Evolutionary conservation across 2,888 invertebrate species (phyloP).

Genomic region (Acrobasis repandana): DNA sequence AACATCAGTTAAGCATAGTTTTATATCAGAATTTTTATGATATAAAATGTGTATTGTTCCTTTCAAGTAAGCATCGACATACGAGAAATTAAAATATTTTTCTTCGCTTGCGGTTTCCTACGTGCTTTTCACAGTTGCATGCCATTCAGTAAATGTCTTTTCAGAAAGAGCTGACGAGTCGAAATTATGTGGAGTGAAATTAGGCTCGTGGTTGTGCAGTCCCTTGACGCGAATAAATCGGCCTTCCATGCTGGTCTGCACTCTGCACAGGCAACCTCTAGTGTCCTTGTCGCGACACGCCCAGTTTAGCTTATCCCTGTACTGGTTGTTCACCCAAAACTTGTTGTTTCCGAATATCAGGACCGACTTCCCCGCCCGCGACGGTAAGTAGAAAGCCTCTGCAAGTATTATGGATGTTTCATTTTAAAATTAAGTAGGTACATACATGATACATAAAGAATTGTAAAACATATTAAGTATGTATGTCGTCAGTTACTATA

Average conservation of each 20-base stretch:
- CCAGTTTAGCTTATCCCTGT: constrained; percentile 74
- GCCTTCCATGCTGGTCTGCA: constrained; percentile 75
- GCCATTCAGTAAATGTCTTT: constrained; percentile 43
- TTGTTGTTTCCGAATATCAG: constrained; percentile 73
- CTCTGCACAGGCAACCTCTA: constrained; percentile 69
- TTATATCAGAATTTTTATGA: too few relatives aligned
- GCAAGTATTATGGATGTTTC: constrained; percentile 38
- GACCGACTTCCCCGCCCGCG: constrained; percentile 74
- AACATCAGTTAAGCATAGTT: too few relatives aligned
- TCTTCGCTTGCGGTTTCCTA: background rate
- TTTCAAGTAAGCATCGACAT: constrained; percentile 6
- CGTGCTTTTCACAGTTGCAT: constrained; percentile 28
- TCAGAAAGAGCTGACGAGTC: constrained; percentile 47
- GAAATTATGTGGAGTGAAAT: constrained; percentile 71
- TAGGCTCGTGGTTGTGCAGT: constrained; percentile 66
- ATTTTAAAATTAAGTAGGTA: too few relatives aligned
- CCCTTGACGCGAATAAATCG: constrained; percentile 70
- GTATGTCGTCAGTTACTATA: too few relatives aligned
- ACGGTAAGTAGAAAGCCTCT: constrained; percentile 76
- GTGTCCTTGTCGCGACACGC: constrained; percentile 76
- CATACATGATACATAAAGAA: too few relatives aligned
- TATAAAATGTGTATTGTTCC: too few relatives aligned
- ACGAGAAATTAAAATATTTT: background rate
- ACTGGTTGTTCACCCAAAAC: constrained; percentile 78
- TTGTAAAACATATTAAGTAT: too few relatives aligned